Conservation (phyloP, 2,113 vertebrate genomes). For the Raja brachyura region DNA sequence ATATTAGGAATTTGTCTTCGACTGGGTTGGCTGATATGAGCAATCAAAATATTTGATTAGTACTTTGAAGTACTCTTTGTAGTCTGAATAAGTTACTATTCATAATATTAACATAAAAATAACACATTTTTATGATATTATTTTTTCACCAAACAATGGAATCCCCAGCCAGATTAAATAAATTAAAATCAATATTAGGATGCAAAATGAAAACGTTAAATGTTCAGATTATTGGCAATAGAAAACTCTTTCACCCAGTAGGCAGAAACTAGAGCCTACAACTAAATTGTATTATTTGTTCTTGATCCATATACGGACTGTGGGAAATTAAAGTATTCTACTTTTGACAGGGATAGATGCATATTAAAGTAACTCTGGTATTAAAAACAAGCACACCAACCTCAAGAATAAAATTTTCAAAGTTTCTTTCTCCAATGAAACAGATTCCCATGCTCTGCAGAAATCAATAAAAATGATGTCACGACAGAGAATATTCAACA, state of each 20-base stretch:
- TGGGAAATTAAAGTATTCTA: neutral
- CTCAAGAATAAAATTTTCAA: conserved; percentile 88
- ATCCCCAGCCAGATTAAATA: neutral
- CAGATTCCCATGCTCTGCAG: conserved; percentile 96
- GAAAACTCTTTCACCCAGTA: neutral
- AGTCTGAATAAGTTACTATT: neutral
- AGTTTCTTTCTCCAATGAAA: conserved; percentile 86
- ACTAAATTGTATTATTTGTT: neutral
- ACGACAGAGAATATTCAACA: neutral
- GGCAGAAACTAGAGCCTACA: neutral
- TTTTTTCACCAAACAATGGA: neutral
- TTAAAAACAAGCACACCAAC: conserved; percentile 41
- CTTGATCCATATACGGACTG: too few relatives aligned
- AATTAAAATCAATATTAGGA: neutral
- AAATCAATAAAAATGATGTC: neutral
- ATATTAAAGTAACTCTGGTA: rapidly evolving
- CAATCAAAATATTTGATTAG: neutral
- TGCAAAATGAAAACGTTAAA: neutral
- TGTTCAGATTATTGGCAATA: neutral
- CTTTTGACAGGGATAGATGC: neutral
- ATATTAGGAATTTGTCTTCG: neutral
- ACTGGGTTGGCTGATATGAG: neutral
- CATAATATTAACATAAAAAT: neutral
- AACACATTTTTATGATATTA: neutral
- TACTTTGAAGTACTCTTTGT: neutral